Percentiles rank a stretch among this genome's conserved stretches.
These are phyloP conservation scores for Neocloeon triangulifer DNA, from an alignment of 1,140 invertebrate species.

Conservation along the genomic window DNA sequence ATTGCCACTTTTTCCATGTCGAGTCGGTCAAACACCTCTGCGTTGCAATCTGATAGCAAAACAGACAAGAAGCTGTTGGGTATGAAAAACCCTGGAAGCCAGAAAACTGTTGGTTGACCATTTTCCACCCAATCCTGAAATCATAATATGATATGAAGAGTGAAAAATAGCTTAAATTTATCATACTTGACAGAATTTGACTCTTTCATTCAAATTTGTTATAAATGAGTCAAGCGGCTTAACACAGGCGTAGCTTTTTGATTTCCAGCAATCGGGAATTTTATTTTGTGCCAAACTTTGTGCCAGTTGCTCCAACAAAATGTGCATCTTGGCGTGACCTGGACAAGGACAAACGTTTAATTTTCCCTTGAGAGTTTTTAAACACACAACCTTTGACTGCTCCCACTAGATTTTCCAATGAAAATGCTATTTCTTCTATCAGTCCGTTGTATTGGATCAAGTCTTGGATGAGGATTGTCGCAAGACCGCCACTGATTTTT, in stretches of 20 bases:
- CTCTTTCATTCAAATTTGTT: background rate
- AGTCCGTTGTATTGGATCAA: no score
- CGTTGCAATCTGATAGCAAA: background rate
- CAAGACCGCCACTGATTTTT: no score
- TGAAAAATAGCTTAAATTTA: background rate
- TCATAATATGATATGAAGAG: no score
- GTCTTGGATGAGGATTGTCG: no score
- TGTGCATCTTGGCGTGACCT: no score
- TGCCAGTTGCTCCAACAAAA: conserved; percentile 1
- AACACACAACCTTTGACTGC: no score
- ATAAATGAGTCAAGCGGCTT: background rate
- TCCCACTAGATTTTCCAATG: no score
- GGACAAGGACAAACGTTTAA: no score
- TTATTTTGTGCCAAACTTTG: background rate
- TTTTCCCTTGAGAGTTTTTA: no score
- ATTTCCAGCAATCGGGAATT: background rate
- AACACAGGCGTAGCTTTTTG: background rate
- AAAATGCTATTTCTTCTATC: no score
- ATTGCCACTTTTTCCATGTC: background rate
- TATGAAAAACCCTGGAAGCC: background rate
- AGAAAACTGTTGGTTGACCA: background rate
- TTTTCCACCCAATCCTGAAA: background rate
- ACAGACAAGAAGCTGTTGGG: background rate
- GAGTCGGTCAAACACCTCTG: background rate
- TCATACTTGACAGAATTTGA: background rate